Conservation (phyloP, 2,113 vertebrate genomes). For the Hassar affinis region DNA sequence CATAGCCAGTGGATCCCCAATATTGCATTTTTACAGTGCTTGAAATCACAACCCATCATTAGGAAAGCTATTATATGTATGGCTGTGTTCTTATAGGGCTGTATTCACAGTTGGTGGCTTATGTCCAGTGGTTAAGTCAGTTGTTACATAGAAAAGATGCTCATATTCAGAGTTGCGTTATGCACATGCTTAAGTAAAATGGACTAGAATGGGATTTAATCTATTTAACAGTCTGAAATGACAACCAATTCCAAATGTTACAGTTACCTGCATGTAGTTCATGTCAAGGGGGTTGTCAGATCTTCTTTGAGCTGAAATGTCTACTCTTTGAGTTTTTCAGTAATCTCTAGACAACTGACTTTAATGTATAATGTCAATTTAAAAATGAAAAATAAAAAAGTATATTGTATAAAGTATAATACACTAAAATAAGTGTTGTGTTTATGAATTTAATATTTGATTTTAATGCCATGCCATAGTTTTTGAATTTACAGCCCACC, state of each 20-base stretch:
- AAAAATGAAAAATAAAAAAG: background rate
- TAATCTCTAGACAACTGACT: background rate
- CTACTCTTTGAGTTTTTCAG: background rate
- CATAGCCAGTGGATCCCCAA: background rate
- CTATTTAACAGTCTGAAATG: background rate
- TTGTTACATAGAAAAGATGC: background rate
- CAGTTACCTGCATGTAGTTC: background rate
- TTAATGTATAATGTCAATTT: background rate
- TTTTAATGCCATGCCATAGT: background rate
- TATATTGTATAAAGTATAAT: background rate
- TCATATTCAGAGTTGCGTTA: background rate
- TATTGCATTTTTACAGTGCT: background rate
- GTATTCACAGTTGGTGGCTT: background rate
- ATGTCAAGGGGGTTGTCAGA: background rate
- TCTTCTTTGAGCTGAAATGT: too few species aligned
- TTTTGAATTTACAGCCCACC: background rate
- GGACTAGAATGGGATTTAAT: background rate
- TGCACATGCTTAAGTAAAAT: background rate
- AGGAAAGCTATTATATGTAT: background rate
- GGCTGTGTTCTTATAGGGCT: background rate
- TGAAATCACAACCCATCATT: background rate
- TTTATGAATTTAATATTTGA: background rate
- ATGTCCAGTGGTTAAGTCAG: background rate
- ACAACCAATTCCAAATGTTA: background rate
- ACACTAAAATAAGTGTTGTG: too few species aligned